Percentiles rank a stretch among this genome's conserved stretches.
Conservation (phyloP, 2,797 vertebrate genomes). For the Poeciliopsis turneri region DNA sequence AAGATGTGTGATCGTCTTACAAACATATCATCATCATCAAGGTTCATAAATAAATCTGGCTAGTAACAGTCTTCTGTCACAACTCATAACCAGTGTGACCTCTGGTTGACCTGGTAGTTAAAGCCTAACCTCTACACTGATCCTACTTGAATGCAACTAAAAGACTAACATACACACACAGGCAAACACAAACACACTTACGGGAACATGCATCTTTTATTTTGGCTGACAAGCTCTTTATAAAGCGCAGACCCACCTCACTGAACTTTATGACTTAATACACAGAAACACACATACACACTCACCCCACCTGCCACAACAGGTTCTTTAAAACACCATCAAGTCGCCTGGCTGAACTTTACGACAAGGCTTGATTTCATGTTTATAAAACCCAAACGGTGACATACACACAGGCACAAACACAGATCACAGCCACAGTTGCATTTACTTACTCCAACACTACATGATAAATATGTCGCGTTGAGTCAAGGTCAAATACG, state of each 20-base stretch:
- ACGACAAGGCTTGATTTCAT: conserved; percentile 58
- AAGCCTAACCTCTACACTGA: conserved; percentile 14
- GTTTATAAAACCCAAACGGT: conserved; percentile 58
- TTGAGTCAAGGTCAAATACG: conserved; percentile 90
- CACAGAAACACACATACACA: conserved; percentile 16
- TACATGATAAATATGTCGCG: conserved; percentile 90
- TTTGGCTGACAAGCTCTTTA: conserved; percentile 67
- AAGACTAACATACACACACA: conserved; percentile 5
- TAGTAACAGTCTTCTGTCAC: conserved; percentile 9
- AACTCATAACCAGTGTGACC: conserved; percentile 47
- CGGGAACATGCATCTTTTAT: conserved; percentile 44
- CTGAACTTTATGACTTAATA: conserved; percentile 72
- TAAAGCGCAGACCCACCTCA: conserved; percentile 61
- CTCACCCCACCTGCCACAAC: conserved; percentile 26
- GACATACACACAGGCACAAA: conserved; percentile 10
- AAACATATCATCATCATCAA: background rate
- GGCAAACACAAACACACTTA: background rate
- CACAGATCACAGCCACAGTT: conserved; percentile 68
- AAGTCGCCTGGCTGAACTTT: conserved; percentile 64
- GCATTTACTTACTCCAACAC: conserved; percentile 82
- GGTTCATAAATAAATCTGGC: background rate
- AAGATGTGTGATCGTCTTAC: background rate
- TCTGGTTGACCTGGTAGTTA: conserved; percentile 47
- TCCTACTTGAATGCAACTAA: conserved; percentile 12
- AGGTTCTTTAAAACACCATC: conserved; percentile 70